Evolutionary conservation across 2,888 invertebrate species (phyloP).

Genomic region (Dendrolimus houi): DNA sequence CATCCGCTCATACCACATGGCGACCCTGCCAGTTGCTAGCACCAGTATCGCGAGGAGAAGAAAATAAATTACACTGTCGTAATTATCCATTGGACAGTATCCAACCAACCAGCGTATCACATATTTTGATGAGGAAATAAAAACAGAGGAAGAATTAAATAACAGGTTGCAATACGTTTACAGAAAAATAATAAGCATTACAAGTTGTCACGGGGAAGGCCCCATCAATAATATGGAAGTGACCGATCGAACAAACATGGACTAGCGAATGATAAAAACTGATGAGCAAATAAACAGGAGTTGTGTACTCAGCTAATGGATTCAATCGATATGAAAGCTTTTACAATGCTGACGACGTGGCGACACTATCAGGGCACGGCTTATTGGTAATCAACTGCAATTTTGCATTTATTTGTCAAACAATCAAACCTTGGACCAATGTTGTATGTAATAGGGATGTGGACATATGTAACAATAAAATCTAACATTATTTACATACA

Average conservation of each 20-base stretch:
- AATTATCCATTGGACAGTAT: too few species aligned
- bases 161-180: background rate
- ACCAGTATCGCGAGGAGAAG: too few species aligned
- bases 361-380: slow-evolving; percentile 44
- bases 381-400: background rate
- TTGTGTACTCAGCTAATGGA: slow-evolving; percentile 75
- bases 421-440: background rate
- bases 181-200: background rate
- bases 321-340: slow-evolving; percentile 77
- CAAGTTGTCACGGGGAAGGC: slow-evolving; percentile 42
- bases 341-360: slow-evolving; percentile 61
- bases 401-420: background rate
- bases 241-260: slow-evolving; percentile 72
- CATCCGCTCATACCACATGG: too few species aligned
- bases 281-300: slow-evolving; percentile 72
- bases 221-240: slow-evolving; percentile 69
- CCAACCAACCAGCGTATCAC: too few species aligned
- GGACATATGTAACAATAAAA: too few species aligned
- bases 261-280: slow-evolving; percentile 74
- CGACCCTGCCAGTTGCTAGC: too few species aligned
- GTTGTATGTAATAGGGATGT: too few species aligned
- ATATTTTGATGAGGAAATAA: too few species aligned
- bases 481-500: too few species aligned
- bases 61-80: too few species aligned
- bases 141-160: too few species aligned